phyloP scores from a whole-genome alignment of 30 jellyfish, hydroid and myxozoan genomes.

The Nemopilema nomurai region DNA sequence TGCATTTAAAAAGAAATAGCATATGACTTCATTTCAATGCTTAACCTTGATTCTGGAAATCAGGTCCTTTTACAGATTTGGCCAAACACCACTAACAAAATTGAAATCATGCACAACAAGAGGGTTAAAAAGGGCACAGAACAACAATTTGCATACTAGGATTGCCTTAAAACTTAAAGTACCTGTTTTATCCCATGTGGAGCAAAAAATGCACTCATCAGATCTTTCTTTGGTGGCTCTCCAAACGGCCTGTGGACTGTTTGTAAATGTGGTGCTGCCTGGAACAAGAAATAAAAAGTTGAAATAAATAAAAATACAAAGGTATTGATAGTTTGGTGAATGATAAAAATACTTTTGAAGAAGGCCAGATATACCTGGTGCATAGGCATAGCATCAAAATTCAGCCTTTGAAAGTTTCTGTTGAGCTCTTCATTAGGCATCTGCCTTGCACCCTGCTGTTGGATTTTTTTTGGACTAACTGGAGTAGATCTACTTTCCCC shows the following conservation, averaged over 20 bases:
- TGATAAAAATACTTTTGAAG: too few species aligned
- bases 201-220: not conserved
- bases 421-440: conserved; percentile 19
- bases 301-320: not conserved
- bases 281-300: not conserved
- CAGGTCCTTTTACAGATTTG: too few species aligned
- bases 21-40: too few species aligned
- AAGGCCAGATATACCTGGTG: conserved; percentile 46
- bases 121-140: too few species aligned
- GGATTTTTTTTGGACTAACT: conserved; percentile 56
- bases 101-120: too few species aligned
- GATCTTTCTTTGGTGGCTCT: not conserved
- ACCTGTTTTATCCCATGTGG: not conserved
- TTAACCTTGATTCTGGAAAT: too few species aligned
- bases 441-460: conserved; percentile 26
- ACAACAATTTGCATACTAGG: too few species aligned
- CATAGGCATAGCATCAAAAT: conserved; percentile 45
- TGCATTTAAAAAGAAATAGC: conserved; percentile 12
- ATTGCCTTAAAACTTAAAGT: not conserved
- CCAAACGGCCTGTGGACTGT: not conserved
- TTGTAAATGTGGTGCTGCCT: not conserved
- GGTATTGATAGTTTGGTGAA: too few species aligned
- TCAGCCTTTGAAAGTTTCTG: conserved; percentile 31
- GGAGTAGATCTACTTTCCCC: conserved; percentile 66
- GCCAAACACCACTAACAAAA: too few species aligned